These are phyloP conservation scores for Myotis findleyi DNA, from an alignment of 2,797 vertebrate genomes.

Conservation along the genomic window DNA sequence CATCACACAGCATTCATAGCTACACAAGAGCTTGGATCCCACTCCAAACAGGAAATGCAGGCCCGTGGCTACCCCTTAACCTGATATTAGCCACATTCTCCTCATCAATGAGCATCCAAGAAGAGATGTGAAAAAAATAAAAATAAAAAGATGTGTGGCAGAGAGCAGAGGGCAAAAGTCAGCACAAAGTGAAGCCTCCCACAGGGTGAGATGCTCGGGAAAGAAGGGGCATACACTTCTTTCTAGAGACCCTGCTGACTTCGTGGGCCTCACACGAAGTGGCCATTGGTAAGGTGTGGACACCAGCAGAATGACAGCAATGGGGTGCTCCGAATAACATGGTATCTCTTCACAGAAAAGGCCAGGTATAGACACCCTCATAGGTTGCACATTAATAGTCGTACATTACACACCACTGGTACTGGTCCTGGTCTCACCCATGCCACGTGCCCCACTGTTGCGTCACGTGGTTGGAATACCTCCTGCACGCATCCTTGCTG, in stretches of 20 bases:
- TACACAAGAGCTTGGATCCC: not conserved
- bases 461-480: not conserved
- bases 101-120: not conserved
- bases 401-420: not conserved
- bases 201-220: too few relatives aligned
- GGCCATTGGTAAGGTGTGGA: not conserved
- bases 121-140: not conserved
- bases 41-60: not conserved
- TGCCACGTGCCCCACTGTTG: accelerated
- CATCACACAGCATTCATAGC: not conserved
- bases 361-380: not conserved
- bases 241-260: not conserved
- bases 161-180: not conserved
- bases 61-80: not conserved
- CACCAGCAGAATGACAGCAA: not conserved
- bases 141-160: too few relatives aligned
- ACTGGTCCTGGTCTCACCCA: not conserved
- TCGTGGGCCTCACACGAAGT: not conserved
- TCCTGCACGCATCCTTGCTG: not conserved
- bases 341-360: not conserved
- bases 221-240: not conserved
- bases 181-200: accelerated
- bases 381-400: accelerated
- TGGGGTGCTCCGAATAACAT: accelerated
- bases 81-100: not conserved